Percentiles rank a stretch among this genome's conserved stretches.
Conservation (phyloP, 2,113 vertebrate species). For the Gymnocephalus cernua region DNA sequence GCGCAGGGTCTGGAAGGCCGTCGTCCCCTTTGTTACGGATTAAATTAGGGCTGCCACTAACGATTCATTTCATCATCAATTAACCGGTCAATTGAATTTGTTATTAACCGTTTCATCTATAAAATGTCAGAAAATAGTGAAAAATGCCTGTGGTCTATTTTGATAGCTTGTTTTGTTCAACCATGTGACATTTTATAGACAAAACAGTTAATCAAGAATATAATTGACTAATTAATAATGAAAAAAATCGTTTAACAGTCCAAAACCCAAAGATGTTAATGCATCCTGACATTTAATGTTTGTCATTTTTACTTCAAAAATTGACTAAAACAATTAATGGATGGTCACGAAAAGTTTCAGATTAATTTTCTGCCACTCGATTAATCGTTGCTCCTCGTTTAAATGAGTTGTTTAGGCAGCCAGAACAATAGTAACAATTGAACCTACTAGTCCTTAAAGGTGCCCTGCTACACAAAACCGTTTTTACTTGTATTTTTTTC, state of each 20-base stretch:
- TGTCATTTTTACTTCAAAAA: neutral
- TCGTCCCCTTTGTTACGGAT: fast-evolving
- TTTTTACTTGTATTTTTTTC: too few relatives aligned
- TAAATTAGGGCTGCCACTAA: neutral
- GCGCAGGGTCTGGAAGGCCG: neutral
- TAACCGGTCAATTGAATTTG: neutral
- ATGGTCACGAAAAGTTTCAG: neutral
- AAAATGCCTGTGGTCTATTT: neutral
- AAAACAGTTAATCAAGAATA: too few relatives aligned
- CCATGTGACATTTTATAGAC: neutral
- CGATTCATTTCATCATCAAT: neutral
- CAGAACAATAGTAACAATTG: neutral
- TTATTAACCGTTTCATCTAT: neutral
- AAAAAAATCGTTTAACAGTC: neutral
- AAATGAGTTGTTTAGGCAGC: neutral
- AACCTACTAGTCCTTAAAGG: neutral
- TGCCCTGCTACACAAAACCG: too few relatives aligned
- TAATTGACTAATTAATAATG: neutral
- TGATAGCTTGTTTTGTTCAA: neutral
- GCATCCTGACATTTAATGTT: neutral
- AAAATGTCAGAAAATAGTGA: neutral
- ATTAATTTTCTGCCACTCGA: neutral
- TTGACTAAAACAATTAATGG: neutral
- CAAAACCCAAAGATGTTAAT: neutral
- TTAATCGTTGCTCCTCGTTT: neutral